phyloP scores from a whole-genome alignment of 2,888 invertebrate genomes.

The Micoletzkya japonica region DNA sequence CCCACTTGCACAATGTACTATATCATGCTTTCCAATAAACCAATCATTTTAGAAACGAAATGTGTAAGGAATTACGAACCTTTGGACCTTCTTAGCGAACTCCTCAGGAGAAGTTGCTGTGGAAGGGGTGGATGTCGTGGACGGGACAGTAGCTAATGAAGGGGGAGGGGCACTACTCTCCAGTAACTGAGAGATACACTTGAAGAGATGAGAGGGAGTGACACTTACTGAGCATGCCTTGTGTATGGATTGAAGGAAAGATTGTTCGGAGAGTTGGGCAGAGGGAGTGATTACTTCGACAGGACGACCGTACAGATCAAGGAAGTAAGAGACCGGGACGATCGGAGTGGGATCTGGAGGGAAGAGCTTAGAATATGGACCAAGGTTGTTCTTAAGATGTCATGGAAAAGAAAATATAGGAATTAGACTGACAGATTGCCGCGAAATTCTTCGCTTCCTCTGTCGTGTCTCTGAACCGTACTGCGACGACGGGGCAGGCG shows the following conservation, averaged over 20 bases:
- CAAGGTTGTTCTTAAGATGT: no score
- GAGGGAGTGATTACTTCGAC: no score
- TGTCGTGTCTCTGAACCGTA: slow-evolving; percentile 32
- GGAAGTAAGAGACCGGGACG: slow-evolving; percentile 37
- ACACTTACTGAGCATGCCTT: no score
- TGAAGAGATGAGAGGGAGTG: neutral
- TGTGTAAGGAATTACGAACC: no score
- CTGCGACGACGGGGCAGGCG: slow-evolving; percentile 14
- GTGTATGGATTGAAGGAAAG: no score
- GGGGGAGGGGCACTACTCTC: no score
- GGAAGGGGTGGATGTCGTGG: neutral
- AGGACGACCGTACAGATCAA: slow-evolving; percentile 36
- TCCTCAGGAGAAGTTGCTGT: neutral
- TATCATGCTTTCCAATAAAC: no score
- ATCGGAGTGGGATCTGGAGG: slow-evolving; percentile 40
- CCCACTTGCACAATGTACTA: no score
- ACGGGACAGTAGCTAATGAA: neutral
- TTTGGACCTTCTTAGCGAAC: neutral
- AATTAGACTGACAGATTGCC: slow-evolving; percentile 38
- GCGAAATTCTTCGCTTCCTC: slow-evolving; percentile 32
- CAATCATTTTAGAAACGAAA: no score
- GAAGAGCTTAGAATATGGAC: neutral
- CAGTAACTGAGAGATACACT: neutral
- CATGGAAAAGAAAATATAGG: no score
- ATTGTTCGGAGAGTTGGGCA: no score